These are phyloP conservation scores for Cebus imitator DNA, from an alignment of 2,113 vertebrate species.

Conservation along the genomic window DNA sequence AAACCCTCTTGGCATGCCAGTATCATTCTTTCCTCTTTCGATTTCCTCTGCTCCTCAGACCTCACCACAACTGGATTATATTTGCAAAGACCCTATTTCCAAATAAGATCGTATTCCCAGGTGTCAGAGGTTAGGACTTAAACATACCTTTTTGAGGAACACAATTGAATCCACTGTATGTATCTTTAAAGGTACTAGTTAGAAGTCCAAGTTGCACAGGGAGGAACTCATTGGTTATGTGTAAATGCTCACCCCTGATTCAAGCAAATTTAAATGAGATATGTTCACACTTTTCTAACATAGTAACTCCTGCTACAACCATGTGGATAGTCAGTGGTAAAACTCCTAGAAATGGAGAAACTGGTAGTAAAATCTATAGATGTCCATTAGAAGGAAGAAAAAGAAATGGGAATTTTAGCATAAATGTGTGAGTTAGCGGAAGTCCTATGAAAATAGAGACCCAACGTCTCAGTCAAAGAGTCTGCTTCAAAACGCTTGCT, in stretches of 20 bases:
- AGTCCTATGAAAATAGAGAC: background rate
- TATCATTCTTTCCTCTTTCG: background rate
- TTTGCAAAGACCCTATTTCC: background rate
- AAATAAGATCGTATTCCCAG: background rate
- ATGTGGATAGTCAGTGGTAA: background rate
- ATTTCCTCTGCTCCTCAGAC: background rate
- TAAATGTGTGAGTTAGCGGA: background rate
- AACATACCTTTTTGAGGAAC: background rate
- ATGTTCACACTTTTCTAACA: background rate
- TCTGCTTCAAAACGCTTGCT: background rate
- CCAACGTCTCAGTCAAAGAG: background rate
- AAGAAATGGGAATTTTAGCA: background rate
- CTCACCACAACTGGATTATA: background rate
- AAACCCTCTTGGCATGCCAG: background rate
- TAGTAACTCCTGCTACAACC: background rate
- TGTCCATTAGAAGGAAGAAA: background rate
- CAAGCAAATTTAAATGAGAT: background rate
- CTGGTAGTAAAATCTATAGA: background rate
- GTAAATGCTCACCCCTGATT: background rate
- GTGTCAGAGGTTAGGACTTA: background rate
- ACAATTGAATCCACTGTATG: background rate
- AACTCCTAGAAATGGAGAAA: background rate
- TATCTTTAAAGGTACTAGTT: background rate
- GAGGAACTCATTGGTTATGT: background rate
- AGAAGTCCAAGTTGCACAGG: background rate